These are phyloP conservation scores for Sebastes steindachneri DNA, from an alignment of 2,797 vertebrate genomes.

Conservation along the genomic window DNA sequence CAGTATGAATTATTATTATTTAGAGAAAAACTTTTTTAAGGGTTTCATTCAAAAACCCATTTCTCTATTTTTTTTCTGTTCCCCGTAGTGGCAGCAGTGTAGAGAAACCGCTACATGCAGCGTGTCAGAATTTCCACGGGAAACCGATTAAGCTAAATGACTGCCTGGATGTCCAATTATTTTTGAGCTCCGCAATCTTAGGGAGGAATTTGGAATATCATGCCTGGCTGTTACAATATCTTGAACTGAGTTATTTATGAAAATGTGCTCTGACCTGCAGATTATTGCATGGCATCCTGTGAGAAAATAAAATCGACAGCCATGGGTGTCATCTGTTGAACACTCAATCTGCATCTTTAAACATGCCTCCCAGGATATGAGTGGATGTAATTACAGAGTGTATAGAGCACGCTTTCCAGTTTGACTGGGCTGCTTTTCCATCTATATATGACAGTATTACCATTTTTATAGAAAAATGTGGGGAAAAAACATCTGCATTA, in stretches of 20 bases:
- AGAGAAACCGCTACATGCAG: slow-evolving; percentile 22
- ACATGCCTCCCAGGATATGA: slow-evolving; percentile 50
- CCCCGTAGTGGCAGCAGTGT: neutral
- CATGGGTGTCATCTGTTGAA: slow-evolving; percentile 62
- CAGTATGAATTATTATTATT: neutral
- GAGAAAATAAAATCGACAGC: slow-evolving; percentile 64
- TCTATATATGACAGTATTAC: slow-evolving; percentile 30
- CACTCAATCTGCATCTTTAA: slow-evolving; percentile 64
- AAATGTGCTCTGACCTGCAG: slow-evolving; percentile 64
- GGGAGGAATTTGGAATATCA: slow-evolving; percentile 62
- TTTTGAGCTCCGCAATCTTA: slow-evolving; percentile 48
- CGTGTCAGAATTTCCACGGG: slow-evolving; percentile 41
- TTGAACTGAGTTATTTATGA: slow-evolving; percentile 63
- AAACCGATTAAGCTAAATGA: slow-evolving; percentile 65
- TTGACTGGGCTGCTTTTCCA: slow-evolving; percentile 24
- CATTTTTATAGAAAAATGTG: slow-evolving; percentile 29
- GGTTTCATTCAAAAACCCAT: neutral
- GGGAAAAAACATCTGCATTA: neutral
- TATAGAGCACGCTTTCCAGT: slow-evolving; percentile 31
- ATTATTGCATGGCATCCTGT: slow-evolving; percentile 54
- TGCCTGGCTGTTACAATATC: slow-evolving; percentile 56
- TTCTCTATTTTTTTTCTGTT: neutral
- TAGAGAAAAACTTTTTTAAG: neutral
- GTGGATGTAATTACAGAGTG: slow-evolving; percentile 54
- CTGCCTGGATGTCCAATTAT: slow-evolving; percentile 64